Base-by-base conservation (phyloP, 2,113 vertebrate genomes). In the Heterotilapia buettikoferi region DNA sequence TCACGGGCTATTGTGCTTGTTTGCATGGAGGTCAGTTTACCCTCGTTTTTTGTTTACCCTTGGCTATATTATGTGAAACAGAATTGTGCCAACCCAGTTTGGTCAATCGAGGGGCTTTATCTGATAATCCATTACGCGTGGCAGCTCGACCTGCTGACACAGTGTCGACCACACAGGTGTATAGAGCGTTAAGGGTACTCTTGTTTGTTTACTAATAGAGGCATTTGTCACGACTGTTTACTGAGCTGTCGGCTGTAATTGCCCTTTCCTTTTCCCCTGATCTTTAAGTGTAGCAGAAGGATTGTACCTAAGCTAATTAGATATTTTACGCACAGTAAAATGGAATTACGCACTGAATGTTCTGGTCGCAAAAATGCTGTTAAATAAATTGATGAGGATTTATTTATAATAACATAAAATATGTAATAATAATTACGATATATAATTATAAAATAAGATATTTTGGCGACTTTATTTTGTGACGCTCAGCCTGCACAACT, bases 91-190 rank as follows among this genome's bases (percentile, higher is more conserved):
- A 87, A 92, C 90, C 68, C 53, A 40, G 66, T 13, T 50, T 71
- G 80, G 11, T 86, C 89, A 73, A 68, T 13, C 59, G 18, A 68
- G 53, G 11, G 40, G 1, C 13, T 82, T 86, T 89, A 85, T 90
- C 89, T 88, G 84, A 88, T 92, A 87, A 94, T 93, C 87, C 93
- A 93, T 95, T 90, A 92, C 92, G 76, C 91, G 92, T 92, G 90
- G 87, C 93, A 92, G 90, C 80, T 93, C 81, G 84, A 86, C 90
- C 88, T 90, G 79, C 91, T 92, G 92, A 89, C 94, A 92, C 85
- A 47, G 86, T 91, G 83, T 91, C 82, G 93, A 92, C 87, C 93
- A 94, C 93, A 95, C 93, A 94, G 89, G 91, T 91, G 90, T 90
- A 85, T 94, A 89, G 87, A 92, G 52, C 87, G 14, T 89, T 36